Conservation (phyloP, 2,113 vertebrate species). For the Peromyscus californicus region DNA sequence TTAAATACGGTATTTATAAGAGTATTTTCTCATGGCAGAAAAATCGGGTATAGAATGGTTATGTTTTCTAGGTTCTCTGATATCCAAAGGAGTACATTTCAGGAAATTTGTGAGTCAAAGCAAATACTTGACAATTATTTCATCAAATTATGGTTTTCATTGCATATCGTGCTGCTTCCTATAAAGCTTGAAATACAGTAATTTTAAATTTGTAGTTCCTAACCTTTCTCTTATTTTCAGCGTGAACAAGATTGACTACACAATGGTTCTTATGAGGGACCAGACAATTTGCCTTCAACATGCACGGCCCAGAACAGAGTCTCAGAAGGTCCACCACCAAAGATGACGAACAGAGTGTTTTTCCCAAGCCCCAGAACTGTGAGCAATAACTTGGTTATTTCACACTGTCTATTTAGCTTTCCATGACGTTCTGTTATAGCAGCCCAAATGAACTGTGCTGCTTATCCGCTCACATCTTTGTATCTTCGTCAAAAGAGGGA, state of each 20-base stretch:
- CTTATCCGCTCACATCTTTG: background rate
- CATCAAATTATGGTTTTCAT: conserved; percentile 26
- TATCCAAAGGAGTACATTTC: conserved; percentile 39
- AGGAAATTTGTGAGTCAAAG: conserved; percentile 25
- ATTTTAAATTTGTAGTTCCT: background rate
- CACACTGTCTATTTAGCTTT: background rate
- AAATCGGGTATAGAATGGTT: conserved; percentile 52
- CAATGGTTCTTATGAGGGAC: background rate
- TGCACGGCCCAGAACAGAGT: background rate
- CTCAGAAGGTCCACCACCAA: background rate
- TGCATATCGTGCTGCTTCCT: background rate
- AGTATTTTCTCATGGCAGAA: conserved; percentile 53
- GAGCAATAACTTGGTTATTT: background rate
- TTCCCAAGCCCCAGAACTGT: background rate
- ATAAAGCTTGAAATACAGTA: conserved; percentile 35
- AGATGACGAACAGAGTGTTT: background rate
- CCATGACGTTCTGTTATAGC: background rate
- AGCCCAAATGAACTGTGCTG: background rate
- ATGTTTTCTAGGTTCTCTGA: conserved; percentile 63
- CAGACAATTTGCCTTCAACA: background rate
- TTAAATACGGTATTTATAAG: conserved; percentile 75
- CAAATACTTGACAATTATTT: conserved; percentile 32
- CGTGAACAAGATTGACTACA: background rate
- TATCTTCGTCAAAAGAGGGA: background rate
- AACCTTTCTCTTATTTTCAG: conserved; percentile 6